Evolutionary conservation across 1,140 invertebrate genomes (phyloP).

Genomic region (Drosophila erecta): DNA sequence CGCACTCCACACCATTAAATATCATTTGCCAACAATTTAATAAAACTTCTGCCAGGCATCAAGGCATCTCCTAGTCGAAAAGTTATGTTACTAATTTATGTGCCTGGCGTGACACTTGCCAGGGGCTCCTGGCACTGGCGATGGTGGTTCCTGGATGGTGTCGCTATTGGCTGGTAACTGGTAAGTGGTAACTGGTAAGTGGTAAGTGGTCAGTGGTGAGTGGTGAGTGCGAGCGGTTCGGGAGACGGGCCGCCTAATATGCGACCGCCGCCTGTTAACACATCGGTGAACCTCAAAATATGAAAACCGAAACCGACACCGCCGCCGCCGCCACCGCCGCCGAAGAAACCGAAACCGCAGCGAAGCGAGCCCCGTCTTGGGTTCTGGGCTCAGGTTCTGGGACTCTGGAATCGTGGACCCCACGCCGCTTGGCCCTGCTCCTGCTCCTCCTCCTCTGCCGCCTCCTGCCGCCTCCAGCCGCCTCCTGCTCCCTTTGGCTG

Average conservation of each 20-base stretch:
- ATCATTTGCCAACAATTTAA: constrained; percentile 14
- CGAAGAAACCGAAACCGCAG: constrained; percentile 30
- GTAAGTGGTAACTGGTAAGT: neutral
- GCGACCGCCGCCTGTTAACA: constrained; percentile 80
- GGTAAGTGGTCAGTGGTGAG: constrained; percentile 3
- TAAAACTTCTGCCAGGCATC: constrained; percentile 32
- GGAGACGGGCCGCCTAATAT: constrained; percentile 61
- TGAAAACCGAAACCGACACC: constrained; percentile 77
- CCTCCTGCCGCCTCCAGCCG: no score
- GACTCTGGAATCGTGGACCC: constrained; percentile 37
- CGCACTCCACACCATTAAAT: neutral
- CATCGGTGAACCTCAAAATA: constrained; percentile 80
- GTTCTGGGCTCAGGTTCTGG: constrained; percentile 19
- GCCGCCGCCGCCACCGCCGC: constrained; percentile 23
- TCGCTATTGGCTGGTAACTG: neutral
- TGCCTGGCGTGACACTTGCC: constrained; percentile 81
- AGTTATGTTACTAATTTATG: constrained; percentile 73
- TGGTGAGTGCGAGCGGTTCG: constrained; percentile 9
- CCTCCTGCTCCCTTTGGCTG: neutral
- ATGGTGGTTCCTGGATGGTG: neutral
- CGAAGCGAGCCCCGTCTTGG: constrained; percentile 35
- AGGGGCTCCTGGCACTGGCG: constrained; percentile 13
- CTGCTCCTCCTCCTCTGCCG: neutral
- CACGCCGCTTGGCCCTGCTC: constrained; percentile 23
- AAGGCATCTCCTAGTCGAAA: constrained; percentile 27